Evolutionary conservation across 2,113 vertebrate genomes (phyloP).

Genomic region (Microcebus ravelobensis): DNA sequence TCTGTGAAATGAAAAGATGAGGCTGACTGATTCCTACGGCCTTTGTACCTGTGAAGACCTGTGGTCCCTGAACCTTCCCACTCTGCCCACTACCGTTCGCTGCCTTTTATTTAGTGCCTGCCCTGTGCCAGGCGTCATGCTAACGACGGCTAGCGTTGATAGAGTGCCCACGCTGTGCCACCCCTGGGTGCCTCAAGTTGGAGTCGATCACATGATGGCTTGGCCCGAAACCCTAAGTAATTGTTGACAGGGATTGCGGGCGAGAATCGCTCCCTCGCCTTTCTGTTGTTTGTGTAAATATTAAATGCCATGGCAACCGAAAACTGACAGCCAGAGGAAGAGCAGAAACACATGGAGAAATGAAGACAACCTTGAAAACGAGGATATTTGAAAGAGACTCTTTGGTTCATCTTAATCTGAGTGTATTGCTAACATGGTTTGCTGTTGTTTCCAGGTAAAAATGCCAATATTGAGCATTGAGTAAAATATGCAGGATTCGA

Average conservation of each 20-base stretch:
- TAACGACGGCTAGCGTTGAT: not conserved
- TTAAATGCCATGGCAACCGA: constrained; percentile 59
- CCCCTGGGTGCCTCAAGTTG: constrained; percentile 32
- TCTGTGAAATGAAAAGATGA: not conserved
- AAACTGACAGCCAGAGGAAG: constrained; percentile 60
- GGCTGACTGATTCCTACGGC: not conserved
- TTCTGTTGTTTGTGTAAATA: constrained; percentile 70
- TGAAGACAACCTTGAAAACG: not conserved
- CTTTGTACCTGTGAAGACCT: not conserved
- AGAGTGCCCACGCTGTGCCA: not conserved
- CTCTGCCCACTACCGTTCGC: not conserved
- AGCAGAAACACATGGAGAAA: constrained; percentile 68
- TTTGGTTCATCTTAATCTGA: constrained; percentile 25
- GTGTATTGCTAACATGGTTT: not conserved
- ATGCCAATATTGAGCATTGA: not conserved
- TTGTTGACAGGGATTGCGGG: constrained; percentile 60
- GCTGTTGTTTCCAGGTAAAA: not conserved
- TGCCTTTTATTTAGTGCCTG: not conserved
- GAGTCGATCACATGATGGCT: constrained; percentile 53
- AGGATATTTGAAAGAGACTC: constrained; percentile 42
- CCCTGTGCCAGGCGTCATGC: not conserved
- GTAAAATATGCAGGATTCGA: not conserved
- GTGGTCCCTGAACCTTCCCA: not conserved
- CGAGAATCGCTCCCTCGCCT: constrained; percentile 43
- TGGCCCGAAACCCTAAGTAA: constrained; percentile 60